Percentiles rank a stretch among this genome's conserved stretches.
phyloP scores from a whole-genome alignment of 1,140 invertebrate species.

The Sinonovacula constricta region DNA sequence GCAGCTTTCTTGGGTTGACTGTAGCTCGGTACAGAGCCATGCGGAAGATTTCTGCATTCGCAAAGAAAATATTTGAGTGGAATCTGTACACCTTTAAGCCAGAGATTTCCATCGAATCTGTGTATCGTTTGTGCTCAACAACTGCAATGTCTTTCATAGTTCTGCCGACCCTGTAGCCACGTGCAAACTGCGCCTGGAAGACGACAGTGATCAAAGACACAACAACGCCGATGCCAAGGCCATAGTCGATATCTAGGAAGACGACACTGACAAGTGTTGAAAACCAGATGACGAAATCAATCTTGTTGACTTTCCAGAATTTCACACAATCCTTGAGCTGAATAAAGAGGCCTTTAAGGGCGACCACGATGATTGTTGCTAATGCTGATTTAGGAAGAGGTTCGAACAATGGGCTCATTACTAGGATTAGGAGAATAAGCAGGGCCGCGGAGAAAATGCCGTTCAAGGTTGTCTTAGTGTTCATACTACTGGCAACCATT shows the following conservation, averaged over 20 bases:
- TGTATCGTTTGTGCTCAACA: constrained; percentile 63
- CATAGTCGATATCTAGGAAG: constrained; percentile 74
- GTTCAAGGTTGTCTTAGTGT: constrained; percentile 67
- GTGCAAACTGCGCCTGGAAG: constrained; percentile 73
- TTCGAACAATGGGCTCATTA: constrained; percentile 77
- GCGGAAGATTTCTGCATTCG: constrained; percentile 79
- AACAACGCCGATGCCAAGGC: constrained; percentile 72
- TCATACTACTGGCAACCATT: constrained; percentile 80
- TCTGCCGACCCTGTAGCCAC: constrained; percentile 67
- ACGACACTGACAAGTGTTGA: constrained; percentile 72
- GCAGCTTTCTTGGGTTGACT: constrained; percentile 67
- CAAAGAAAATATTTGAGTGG: constrained; percentile 79
- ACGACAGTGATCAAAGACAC: constrained; percentile 74
- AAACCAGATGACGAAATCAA: constrained; percentile 76
- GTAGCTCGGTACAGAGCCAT: constrained; percentile 69
- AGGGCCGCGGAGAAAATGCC: constrained; percentile 78
- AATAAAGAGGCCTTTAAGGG: constrained; percentile 73
- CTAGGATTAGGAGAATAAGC: constrained; percentile 79
- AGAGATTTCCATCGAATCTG: constrained; percentile 70
- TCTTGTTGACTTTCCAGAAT: constrained; percentile 74
- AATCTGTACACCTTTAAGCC: constrained; percentile 79
- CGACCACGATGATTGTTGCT: constrained; percentile 74
- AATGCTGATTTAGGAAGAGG: constrained; percentile 77
- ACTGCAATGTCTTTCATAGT: constrained; percentile 62
- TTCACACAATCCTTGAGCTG: constrained; percentile 71